Percentiles rank a stretch among this genome's conserved stretches.
Evolutionary conservation across 2,797 vertebrate genomes (phyloP).

Genomic region (Pangasius larnaudii): DNA sequence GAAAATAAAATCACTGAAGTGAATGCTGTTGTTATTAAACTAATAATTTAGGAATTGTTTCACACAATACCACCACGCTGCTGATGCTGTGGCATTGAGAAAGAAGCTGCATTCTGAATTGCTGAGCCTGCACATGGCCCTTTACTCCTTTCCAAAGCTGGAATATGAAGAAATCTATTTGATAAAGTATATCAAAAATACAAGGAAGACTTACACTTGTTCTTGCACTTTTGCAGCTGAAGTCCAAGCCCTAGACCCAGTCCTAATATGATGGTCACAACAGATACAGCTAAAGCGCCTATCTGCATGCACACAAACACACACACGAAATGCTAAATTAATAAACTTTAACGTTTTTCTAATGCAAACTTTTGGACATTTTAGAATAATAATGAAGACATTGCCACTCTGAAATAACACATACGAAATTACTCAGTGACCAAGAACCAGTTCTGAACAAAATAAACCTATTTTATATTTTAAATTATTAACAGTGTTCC

Average conservation of each 20-base stretch:
- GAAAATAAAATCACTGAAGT: background rate
- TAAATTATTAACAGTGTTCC: background rate
- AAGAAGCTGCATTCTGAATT: background rate
- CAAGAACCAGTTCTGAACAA: background rate
- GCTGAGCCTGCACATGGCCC: background rate
- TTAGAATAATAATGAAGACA: background rate
- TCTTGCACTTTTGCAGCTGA: conserved; percentile 64
- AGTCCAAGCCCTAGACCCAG: conserved; percentile 76
- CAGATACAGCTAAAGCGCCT: conserved; percentile 53
- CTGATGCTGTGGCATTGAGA: background rate
- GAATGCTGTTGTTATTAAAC: background rate
- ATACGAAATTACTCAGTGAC: background rate
- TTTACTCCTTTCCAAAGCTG: background rate
- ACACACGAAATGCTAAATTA: background rate
- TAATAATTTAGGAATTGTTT: background rate
- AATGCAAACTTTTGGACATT: background rate
- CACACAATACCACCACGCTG: background rate
- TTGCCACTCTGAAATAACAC: background rate
- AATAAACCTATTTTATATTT: background rate
- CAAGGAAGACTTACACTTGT: conserved; percentile 61
- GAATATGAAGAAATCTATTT: background rate
- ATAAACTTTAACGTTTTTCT: background rate
- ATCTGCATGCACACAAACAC: conserved; percentile 62
- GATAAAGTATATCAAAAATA: background rate
- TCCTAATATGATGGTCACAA: conserved; percentile 70